Percentiles rank a stretch among this genome's conserved stretches.
These are phyloP conservation scores for Cotesia chilonis DNA, from an alignment of 1,140 invertebrate species.

Conservation along the genomic window DNA sequence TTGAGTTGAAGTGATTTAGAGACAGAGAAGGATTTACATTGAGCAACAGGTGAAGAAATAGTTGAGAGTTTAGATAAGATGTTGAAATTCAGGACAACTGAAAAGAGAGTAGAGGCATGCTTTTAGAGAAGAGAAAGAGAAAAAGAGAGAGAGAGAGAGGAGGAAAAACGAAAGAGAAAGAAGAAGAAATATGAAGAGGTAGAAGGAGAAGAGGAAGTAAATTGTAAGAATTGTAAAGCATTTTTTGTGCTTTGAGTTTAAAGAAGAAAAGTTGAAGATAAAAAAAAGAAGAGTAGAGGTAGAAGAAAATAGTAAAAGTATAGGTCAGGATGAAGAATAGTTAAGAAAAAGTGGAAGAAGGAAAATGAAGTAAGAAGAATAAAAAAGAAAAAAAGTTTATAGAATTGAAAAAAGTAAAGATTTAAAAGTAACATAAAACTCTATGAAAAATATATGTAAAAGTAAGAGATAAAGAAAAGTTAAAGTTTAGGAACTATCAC, in stretches of 20 bases:
- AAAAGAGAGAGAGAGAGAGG: slow-evolving; percentile 12
- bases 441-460: not conserved
- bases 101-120: not conserved
- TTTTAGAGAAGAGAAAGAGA: slow-evolving; percentile 16
- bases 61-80: too few relatives aligned
- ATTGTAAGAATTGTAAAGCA: slow-evolving; percentile 10
- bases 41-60: too few relatives aligned
- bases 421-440: slow-evolving; percentile 8
- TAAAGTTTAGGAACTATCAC: slow-evolving; percentile 47
- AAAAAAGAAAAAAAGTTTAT: not conserved
- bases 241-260: too few relatives aligned
- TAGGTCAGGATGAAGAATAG: slow-evolving; percentile 25
- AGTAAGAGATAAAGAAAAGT: not conserved
- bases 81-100: too few relatives aligned
- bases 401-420: slow-evolving; percentile 9
- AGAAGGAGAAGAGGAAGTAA: slow-evolving; percentile 13
- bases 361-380: slow-evolving; percentile 1
- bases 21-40: too few relatives aligned
- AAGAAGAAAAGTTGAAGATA: slow-evolving; percentile 26
- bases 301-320: slow-evolving; percentile 18
- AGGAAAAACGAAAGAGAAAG: slow-evolving; percentile 11
- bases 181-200: slow-evolving; percentile 19
- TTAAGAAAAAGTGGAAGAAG: slow-evolving; percentile 26
- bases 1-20: too few relatives aligned
- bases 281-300: slow-evolving; percentile 25